Conservation (phyloP, 2,888 invertebrate genomes). For the Pyrrhosoma nymphula region DNA sequence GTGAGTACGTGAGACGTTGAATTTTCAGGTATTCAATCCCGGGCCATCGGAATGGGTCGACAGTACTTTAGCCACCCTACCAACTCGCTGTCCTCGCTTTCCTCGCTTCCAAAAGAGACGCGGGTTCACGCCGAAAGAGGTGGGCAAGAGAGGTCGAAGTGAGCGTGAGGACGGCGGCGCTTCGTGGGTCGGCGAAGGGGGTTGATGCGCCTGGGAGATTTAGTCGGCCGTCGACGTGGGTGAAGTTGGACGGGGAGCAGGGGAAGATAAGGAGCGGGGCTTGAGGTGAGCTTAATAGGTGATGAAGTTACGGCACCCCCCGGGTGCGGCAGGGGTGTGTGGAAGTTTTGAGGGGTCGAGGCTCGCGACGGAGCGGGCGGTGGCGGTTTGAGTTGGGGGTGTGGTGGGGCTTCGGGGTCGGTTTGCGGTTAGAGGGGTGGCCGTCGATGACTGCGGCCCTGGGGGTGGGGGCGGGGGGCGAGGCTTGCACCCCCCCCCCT, state of each 20-base stretch:
- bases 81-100: too few species aligned
- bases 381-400: background rate
- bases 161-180: too few species aligned
- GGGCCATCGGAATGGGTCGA: too few species aligned
- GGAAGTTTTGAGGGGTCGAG: background rate
- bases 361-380: background rate
- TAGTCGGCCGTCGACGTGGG: background rate
- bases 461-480: background rate
- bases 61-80: too few species aligned
- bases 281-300: conserved; percentile 2
- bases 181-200: too few species aligned
- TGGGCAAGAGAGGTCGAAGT: too few species aligned
- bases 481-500: too few species aligned
- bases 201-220: background rate
- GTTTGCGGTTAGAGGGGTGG: background rate
- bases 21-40: too few species aligned
- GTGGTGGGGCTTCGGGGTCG: background rate
- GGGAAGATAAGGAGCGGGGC: background rate
- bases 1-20: too few species aligned
- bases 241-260: background rate
- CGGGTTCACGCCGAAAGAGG: too few species aligned
- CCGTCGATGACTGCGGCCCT: background rate
- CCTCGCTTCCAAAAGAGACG: too few species aligned
- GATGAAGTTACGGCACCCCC: conserved; percentile 11
- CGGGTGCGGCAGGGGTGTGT: background rate